These are phyloP conservation scores for Hyaena hyaena DNA, from an alignment of 2,113 vertebrate genomes.

Conservation along the genomic window DNA sequence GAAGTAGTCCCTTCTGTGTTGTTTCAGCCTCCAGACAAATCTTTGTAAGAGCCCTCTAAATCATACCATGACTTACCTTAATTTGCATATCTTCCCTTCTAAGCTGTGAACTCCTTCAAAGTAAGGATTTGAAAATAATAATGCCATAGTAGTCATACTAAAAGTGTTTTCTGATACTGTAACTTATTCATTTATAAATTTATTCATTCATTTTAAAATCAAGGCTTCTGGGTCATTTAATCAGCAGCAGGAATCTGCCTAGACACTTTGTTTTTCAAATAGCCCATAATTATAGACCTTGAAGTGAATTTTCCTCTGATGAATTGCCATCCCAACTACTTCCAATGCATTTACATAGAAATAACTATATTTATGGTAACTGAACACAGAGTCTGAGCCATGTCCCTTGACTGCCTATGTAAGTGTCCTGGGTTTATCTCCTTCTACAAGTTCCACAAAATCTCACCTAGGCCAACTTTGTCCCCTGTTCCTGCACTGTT, in stretches of 20 bases:
- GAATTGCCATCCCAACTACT: neutral
- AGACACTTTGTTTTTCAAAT: neutral
- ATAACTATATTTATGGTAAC: neutral
- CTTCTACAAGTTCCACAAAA: neutral
- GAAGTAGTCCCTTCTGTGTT: neutral
- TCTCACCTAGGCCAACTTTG: neutral
- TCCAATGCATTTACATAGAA: neutral
- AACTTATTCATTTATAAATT: neutral
- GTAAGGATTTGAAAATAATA: constrained; percentile 25
- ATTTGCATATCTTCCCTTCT: neutral
- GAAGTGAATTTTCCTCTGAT: neutral
- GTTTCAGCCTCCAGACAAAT: neutral
- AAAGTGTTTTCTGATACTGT: neutral
- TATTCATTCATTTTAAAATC: neutral
- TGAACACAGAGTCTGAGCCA: neutral
- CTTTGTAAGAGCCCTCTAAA: neutral
- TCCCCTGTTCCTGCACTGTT: neutral
- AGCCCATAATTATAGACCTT: neutral
- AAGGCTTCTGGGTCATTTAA: neutral
- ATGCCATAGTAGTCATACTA: neutral
- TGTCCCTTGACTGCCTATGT: neutral
- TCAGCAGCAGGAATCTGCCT: neutral
- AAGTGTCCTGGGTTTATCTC: neutral
- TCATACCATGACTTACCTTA: neutral
- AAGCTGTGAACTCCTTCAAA: constrained; percentile 3